A percentile compares a stretch with the other conserved stretches of the same genome.
Conservation (phyloP, 2,797 vertebrate genomes). For the Pangasius krempfi region DNA sequence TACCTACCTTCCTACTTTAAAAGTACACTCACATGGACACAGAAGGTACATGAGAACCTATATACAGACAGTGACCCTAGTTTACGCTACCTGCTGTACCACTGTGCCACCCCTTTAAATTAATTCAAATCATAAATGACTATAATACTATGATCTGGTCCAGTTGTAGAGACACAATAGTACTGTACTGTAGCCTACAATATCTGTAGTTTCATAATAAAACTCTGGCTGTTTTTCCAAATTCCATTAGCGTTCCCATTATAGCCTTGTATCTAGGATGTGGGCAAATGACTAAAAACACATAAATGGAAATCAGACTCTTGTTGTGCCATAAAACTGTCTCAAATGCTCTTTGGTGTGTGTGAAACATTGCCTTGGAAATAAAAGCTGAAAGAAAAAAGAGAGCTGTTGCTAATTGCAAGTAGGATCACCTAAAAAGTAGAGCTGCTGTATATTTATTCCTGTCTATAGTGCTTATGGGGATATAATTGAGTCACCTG, state of each 20-base stretch:
- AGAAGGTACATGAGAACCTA: background rate
- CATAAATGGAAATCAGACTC: background rate
- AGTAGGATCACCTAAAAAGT: background rate
- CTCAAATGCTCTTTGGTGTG: background rate
- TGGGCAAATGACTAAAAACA: slow-evolving; percentile 1
- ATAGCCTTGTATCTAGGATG: background rate
- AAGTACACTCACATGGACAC: background rate
- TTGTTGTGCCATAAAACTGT: background rate
- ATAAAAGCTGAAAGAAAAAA: background rate
- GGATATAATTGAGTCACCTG: background rate
- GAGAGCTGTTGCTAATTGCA: background rate
- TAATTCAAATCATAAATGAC: background rate
- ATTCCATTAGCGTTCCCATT: background rate
- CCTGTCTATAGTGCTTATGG: background rate
- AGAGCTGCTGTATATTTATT: background rate
- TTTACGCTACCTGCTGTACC: background rate
- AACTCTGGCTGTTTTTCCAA: background rate
- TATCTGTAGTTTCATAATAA: background rate
- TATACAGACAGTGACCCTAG: background rate
- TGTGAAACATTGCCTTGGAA: background rate
- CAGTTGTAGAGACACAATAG: background rate
- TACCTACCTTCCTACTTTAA: background rate
- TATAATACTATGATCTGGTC: background rate
- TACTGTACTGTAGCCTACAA: background rate
- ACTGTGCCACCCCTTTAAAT: background rate